Conservation (phyloP, 2,797 vertebrate genomes). For the Chrysolophus pictus region DNA sequence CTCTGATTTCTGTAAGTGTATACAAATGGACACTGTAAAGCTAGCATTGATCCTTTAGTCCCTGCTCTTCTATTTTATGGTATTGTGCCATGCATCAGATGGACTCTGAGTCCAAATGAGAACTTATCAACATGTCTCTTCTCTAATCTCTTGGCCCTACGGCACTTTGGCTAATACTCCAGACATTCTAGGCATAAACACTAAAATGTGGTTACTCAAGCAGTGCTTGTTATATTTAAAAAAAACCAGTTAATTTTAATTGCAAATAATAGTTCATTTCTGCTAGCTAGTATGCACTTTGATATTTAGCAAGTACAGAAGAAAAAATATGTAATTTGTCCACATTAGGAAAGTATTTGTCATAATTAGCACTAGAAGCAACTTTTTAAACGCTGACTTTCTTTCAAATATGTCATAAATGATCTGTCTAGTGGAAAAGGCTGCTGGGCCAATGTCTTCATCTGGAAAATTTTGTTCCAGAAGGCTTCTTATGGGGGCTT, state of each 20-base stretch:
- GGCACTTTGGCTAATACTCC: background rate
- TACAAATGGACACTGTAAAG: background rate
- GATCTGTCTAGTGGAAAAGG: background rate
- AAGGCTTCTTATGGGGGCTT: background rate
- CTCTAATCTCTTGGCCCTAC: background rate
- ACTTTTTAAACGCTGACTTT: background rate
- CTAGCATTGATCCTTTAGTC: background rate
- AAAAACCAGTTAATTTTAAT: background rate
- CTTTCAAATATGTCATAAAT: background rate
- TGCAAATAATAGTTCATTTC: background rate
- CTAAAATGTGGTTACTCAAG: background rate
- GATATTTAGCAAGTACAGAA: background rate
- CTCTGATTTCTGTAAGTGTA: slow-evolving; percentile 69
- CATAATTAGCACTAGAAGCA: background rate
- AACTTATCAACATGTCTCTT: background rate
- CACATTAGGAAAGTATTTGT: background rate
- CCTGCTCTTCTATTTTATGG: background rate
- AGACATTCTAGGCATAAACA: background rate
- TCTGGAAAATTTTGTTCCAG: background rate
- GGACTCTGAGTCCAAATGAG: background rate
- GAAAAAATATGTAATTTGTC: background rate
- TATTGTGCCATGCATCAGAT: background rate
- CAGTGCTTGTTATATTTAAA: background rate
- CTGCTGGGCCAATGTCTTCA: background rate
- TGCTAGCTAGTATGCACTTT: background rate